phyloP scores from a whole-genome alignment of 2,888 invertebrate genomes.

The Pristionchus mayeri region DNA sequence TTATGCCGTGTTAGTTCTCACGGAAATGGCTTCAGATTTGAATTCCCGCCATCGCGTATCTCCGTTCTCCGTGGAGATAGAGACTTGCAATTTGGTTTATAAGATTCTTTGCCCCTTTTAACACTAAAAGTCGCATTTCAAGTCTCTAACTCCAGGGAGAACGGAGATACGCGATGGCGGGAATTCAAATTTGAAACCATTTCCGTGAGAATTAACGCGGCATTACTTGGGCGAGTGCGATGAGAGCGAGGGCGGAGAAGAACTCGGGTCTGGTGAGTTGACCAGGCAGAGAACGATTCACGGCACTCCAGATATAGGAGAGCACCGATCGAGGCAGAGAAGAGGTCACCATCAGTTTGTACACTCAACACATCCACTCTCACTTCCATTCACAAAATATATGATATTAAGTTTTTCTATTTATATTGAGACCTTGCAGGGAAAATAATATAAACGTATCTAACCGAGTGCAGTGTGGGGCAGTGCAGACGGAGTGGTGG shows the following conservation, averaged over 20 bases:
- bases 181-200: neutral
- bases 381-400: neutral
- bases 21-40: too few species aligned
- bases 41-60: too few species aligned
- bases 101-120: too few species aligned
- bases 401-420: too few species aligned
- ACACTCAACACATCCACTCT: slow-evolving; percentile 72
- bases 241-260: slow-evolving; percentile 78
- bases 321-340: slow-evolving; percentile 78
- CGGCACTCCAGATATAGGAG: slow-evolving; percentile 79
- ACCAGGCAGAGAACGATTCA: slow-evolving; percentile 78
- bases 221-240: slow-evolving; percentile 79
- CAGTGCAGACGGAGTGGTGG: slow-evolving; percentile 57
- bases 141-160: too few species aligned
- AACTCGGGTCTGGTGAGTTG: slow-evolving; percentile 78
- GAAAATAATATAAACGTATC: neutral
- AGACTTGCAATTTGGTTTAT: too few species aligned
- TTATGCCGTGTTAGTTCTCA: too few species aligned
- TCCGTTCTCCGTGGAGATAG: too few species aligned
- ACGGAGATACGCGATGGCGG: too few species aligned
- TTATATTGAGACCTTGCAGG: too few species aligned
- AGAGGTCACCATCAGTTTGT: slow-evolving; percentile 78
- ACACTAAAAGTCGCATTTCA: too few species aligned
- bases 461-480: slow-evolving; percentile 68
- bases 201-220: neutral